These are phyloP conservation scores for Prionailurus viverrinus DNA, from an alignment of 2,113 vertebrate species.

Conservation along the genomic window DNA sequence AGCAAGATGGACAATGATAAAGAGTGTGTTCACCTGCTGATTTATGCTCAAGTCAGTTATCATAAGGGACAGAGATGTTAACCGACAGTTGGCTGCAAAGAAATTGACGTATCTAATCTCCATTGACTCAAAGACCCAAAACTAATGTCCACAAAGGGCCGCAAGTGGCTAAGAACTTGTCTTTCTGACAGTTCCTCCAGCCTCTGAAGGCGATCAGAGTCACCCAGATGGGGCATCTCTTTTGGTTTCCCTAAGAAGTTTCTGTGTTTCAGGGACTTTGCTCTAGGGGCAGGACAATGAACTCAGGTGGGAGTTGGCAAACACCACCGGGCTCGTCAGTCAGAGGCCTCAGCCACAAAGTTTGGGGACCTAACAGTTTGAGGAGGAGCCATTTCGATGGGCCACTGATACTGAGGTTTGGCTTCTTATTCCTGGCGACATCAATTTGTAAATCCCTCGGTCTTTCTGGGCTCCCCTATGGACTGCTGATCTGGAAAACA, in stretches of 20 bases:
- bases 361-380: background rate
- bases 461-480: background rate
- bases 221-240: conserved; percentile 11
- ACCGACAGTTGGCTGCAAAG: conserved; percentile 41
- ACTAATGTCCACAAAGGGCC: background rate
- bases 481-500: background rate
- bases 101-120: conserved; percentile 61
- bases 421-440: conserved; percentile 17
- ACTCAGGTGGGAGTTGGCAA: background rate
- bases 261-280: conserved; percentile 9
- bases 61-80: conserved; percentile 62
- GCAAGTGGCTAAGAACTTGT: conserved; percentile 11
- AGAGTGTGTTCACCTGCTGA: conserved; percentile 49
- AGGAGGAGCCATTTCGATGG: background rate
- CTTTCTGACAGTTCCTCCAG: background rate
- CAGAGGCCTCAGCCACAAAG: background rate
- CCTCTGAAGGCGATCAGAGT: conserved; percentile 53
- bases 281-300: background rate
- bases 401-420: background rate
- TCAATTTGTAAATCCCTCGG: background rate
- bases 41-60: conserved; percentile 69
- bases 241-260: conserved; percentile 8
- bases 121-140: conserved; percentile 64
- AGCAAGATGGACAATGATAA: conserved; percentile 69
- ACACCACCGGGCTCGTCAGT: background rate